These are phyloP conservation scores for Archocentrus centrarchus DNA, from an alignment of 2,113 vertebrate genomes.

Conservation along the genomic window DNA sequence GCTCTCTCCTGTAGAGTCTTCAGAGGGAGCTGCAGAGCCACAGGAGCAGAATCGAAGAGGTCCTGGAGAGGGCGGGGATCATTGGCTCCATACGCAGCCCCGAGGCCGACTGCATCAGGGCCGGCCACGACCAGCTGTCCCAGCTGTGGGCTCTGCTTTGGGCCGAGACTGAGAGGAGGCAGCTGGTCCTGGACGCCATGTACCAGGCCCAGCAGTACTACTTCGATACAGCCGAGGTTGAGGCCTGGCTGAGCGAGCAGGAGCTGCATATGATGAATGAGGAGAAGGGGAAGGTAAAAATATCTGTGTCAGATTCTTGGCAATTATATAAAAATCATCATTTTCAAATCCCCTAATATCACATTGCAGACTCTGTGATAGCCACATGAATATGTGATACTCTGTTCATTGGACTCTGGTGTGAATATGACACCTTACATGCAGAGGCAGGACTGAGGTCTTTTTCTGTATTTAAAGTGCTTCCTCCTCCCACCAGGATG, in stretches of 20 bases:
- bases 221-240: conserved; percentile 91
- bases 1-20: conserved; percentile 79
- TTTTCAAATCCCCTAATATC: background rate
- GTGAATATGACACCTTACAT: background rate
- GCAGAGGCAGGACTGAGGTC: background rate
- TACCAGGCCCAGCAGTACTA: conserved; percentile 95
- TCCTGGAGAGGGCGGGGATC: conserved; percentile 85
- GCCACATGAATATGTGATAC: background rate
- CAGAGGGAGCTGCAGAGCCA: conserved; percentile 91
- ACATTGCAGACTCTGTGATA: background rate
- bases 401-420: background rate
- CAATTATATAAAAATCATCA: background rate
- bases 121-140: conserved; percentile 84
- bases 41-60: conserved; percentile 85
- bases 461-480: background rate
- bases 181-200: conserved; percentile 88
- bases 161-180: conserved; percentile 85
- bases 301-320: background rate
- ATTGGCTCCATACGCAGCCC: conserved; percentile 87
- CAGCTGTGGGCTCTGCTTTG: conserved; percentile 85
- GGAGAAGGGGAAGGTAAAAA: conserved; percentile 92
- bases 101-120: conserved; percentile 83
- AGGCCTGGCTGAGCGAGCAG: conserved; percentile 94
- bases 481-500: conserved; percentile 82
- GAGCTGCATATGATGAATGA: conserved; percentile 96